phyloP scores from a whole-genome alignment of 2,888 invertebrate species.

The Agriopis aurantiaria region DNA sequence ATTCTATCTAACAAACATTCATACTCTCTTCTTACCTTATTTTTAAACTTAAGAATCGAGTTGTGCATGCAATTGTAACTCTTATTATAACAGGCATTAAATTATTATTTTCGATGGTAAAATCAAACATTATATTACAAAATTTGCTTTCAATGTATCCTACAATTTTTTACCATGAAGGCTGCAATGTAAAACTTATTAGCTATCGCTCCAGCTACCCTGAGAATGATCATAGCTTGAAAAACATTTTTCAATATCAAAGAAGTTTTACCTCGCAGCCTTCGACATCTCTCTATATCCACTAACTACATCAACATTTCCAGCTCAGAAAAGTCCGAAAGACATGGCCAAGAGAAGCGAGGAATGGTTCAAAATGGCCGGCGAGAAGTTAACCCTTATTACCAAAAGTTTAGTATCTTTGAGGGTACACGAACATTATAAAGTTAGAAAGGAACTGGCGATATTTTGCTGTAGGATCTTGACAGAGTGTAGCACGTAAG shows the following conservation, averaged over 20 bases:
- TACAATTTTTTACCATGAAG: not conserved
- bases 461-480: conserved; percentile 86
- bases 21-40: not conserved
- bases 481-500: conserved; percentile 86
- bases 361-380: conserved; percentile 87
- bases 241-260: not conserved
- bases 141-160: not conserved
- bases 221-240: not conserved
- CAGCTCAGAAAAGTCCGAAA: conserved; percentile 56
- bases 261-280: not conserved
- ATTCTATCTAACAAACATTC: not conserved
- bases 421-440: conserved; percentile 86
- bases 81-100: not conserved
- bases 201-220: not conserved
- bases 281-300: not conserved
- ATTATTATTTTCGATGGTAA: not conserved
- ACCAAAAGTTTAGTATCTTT: conserved; percentile 83
- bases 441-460: conserved; percentile 88
- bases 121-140: not conserved
- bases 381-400: conserved; percentile 83
- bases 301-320: conserved; percentile 31
- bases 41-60: not conserved
- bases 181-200: not conserved
- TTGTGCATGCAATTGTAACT: not conserved
- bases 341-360: conserved; percentile 69